phyloP scores from a whole-genome alignment of 1,140 invertebrate genomes.

The Cotesia chilonis region DNA sequence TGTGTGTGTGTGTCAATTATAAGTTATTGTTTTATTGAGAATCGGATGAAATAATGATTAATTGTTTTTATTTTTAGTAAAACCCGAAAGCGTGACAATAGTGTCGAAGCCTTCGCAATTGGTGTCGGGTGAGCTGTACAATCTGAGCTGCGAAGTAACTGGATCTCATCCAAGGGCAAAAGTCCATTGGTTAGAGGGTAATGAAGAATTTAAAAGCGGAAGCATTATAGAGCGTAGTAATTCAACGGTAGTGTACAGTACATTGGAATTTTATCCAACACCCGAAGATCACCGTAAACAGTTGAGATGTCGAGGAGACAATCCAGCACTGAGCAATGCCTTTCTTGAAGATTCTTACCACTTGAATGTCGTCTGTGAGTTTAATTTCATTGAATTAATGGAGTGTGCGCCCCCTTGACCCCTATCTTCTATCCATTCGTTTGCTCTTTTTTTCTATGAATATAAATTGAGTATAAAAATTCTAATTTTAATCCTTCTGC shows the following conservation, averaged over 20 bases:
- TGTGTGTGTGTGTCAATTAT: too few relatives aligned
- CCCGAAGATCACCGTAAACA: conserved; percentile 84
- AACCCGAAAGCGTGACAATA: conserved; percentile 78
- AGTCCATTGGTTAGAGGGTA: conserved; percentile 84
- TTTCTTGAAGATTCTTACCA: conserved; percentile 81
- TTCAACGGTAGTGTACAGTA: conserved; percentile 78
- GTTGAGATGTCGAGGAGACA: conserved; percentile 86
- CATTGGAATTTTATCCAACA: conserved; percentile 79
- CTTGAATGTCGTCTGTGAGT: conserved; percentile 89
- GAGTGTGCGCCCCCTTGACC: conserved; percentile 8
- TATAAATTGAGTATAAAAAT: conserved; percentile 27
- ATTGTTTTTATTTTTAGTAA: conserved; percentile 68
- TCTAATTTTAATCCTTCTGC: conserved; percentile 22
- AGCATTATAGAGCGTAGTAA: conserved; percentile 68
- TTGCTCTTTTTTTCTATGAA: conserved; percentile 27
- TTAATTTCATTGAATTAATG: conserved; percentile 31
- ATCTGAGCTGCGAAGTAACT: conserved; percentile 78
- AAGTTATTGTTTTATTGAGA: too few relatives aligned
- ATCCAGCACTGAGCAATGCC: conserved; percentile 76
- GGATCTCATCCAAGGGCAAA: conserved; percentile 86
- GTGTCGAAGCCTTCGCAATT: conserved; percentile 76
- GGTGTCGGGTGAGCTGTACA: conserved; percentile 80
- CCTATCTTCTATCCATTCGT: neutral
- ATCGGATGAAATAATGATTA: neutral
- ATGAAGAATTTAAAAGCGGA: conserved; percentile 75